Base-by-base conservation (phyloP, 1,140 invertebrate species). In the Rhopalosiphum maidis region DNA sequence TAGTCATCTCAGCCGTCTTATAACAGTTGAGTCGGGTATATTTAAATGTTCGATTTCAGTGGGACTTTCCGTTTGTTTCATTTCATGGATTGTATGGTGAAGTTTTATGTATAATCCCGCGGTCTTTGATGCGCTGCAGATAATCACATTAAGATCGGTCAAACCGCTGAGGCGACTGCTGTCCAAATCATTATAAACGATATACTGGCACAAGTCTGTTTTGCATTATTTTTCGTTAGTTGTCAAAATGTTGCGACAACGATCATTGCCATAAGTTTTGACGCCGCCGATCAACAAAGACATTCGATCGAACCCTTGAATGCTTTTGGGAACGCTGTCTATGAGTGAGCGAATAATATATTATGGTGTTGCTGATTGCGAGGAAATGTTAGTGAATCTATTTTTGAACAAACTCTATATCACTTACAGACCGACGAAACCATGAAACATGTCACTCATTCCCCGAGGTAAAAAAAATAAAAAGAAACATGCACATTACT, bases 11-110 rank as follows among this genome's bases (percentile, higher is more conserved):
- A 0, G 55, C 9, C 4, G 30, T 68, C 60, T n/a, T 68, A 68
- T 11, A 1, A 4, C 30, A n/a, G 0, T 68, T 0, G 60, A 68
- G 18, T 15, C 11, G 1, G 1, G 25, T 0, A 8, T 6, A 4
- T 18, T 4, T n/a, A n/a, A n/a, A n/a, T 18, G 11, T 30, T 18
- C 30, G 1, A 68, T 18, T n/a, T 18, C 11, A 15, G 60, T 15
- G 5, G 18, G n/a, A 15, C 18, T n/a, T 68, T n/a, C 30, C 60
- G 0, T 68, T n/a, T 5, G 3, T 15, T 3, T n/a, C 60, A n/a
- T 68, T 68, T 0, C 11, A 3, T 5, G 30, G 30, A 68, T n/a
- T n/a, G 18, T 30, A n/a, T 68, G 0, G 60, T 18, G 11, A n/a
- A 22, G 0, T n/a, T 68, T 5, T 68, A n/a, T 41, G 41, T 41